These are phyloP conservation scores for Sula dactylatra DNA, from an alignment of 2,113 vertebrate genomes.

Conservation along the genomic window DNA sequence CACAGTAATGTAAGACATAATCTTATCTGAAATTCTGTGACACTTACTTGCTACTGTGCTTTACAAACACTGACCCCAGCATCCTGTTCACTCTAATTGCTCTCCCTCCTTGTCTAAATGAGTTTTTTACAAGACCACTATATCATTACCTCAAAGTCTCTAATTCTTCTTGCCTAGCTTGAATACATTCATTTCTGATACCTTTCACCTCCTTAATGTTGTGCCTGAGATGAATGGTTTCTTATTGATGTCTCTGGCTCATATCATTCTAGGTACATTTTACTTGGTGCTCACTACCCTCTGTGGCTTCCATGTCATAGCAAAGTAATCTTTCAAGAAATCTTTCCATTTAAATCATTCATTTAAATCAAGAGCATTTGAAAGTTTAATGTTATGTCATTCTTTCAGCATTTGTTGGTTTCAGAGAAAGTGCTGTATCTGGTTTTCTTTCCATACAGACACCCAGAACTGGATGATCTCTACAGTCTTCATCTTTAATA, in stretches of 20 bases:
- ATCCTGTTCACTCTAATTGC: background rate
- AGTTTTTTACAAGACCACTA: background rate
- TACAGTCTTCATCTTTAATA: conserved; percentile 25
- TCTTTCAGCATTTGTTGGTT: conserved; percentile 3
- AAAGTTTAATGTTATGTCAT: background rate
- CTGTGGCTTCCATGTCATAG: background rate
- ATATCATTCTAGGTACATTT: conserved; percentile 27
- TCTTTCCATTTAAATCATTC: conserved; percentile 39
- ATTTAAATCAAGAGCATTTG: conserved; percentile 27
- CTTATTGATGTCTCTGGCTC: conserved; percentile 15
- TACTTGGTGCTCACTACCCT: conserved; percentile 5
- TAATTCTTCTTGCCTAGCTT: conserved; percentile 11
- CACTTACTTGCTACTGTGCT: background rate
- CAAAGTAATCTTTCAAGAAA: conserved; percentile 56
- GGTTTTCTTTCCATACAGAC: background rate
- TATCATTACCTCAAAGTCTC: background rate
- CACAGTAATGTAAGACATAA: background rate
- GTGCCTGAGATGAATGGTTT: conserved; percentile 30
- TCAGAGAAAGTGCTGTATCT: background rate
- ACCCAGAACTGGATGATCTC: background rate
- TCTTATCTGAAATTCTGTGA: background rate
- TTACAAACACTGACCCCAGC: background rate
- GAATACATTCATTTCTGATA: conserved; percentile 17
- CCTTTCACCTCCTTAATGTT: conserved; percentile 19
- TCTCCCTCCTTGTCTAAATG: background rate